These are phyloP conservation scores for Drosophila macrospina DNA, from an alignment of 2,888 invertebrate species.

Conservation along the genomic window DNA sequence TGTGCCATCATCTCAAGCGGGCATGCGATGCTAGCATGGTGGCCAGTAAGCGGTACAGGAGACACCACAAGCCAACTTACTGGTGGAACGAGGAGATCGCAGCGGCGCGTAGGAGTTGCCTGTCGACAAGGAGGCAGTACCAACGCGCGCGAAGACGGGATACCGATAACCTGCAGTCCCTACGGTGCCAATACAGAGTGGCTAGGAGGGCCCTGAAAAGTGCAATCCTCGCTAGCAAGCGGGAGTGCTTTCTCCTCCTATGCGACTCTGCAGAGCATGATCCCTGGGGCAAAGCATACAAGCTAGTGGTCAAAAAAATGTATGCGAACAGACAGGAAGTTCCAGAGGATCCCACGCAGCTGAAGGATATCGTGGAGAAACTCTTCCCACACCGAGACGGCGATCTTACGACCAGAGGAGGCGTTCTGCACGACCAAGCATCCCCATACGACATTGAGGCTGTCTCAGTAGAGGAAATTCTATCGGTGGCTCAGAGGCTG, in stretches of 20 bases:
- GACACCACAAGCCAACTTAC: neutral
- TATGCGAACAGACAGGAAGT: neutral
- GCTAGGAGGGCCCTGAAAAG: neutral
- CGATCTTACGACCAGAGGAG: neutral
- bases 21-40: neutral
- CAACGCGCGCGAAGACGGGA: neutral
- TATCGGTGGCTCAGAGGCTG: neutral
- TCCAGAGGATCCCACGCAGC: neutral
- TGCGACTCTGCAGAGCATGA: neutral
- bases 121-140: neutral
- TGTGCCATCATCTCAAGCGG: neutral
- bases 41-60: neutral
- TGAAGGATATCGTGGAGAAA: neutral
- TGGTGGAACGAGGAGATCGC: constrained; percentile 1
- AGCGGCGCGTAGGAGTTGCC: neutral
- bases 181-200: too few relatives aligned
- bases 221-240: neutral
- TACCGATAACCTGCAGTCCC: too few relatives aligned
- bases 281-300: neutral
- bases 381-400: neutral
- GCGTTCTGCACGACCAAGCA: neutral
- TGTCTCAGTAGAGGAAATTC: neutral
- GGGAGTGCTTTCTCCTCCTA: neutral
- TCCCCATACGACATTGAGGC: too few relatives aligned
- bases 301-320: neutral